phyloP scores from a whole-genome alignment of 1,140 invertebrate genomes.

The Yoshiicerus persimilis region DNA sequence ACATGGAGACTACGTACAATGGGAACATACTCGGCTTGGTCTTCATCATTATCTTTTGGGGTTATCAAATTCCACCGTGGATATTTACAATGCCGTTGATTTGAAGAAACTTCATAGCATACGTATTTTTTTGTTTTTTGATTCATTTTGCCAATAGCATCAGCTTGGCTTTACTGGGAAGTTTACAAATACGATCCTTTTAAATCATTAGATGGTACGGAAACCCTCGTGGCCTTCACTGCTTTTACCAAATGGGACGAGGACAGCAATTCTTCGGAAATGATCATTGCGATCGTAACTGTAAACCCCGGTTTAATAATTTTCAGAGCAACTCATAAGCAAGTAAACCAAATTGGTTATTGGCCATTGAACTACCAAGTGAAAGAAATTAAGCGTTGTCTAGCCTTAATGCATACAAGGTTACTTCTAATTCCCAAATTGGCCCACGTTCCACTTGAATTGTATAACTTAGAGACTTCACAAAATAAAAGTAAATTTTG shows the following conservation, averaged over 20 bases:
- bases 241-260: constrained; percentile 30
- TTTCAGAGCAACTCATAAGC: not conserved
- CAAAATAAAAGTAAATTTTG: constrained; percentile 18
- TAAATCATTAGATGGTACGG: not conserved
- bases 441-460: not conserved
- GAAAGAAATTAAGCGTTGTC: constrained; percentile 23
- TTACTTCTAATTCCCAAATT: constrained; percentile 24
- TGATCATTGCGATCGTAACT: constrained; percentile 25
- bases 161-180: not conserved
- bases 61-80: not conserved
- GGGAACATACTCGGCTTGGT: constrained; percentile 28
- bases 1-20: constrained; percentile 24
- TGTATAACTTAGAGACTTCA: not conserved
- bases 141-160: not conserved
- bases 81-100: not conserved
- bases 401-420: not conserved
- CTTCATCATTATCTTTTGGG: not conserved
- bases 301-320: not conserved
- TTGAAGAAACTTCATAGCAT: not conserved
- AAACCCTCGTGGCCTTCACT: not conserved
- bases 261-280: not conserved
- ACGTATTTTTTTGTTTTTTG: not conserved
- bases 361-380: constrained; percentile 32
- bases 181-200: not conserved
- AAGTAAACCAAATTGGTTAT: not conserved